Percentiles rank a stretch among this genome's conserved stretches.
Conservation (phyloP, 2,888 invertebrate species). For the Furcula furcula region DNA sequence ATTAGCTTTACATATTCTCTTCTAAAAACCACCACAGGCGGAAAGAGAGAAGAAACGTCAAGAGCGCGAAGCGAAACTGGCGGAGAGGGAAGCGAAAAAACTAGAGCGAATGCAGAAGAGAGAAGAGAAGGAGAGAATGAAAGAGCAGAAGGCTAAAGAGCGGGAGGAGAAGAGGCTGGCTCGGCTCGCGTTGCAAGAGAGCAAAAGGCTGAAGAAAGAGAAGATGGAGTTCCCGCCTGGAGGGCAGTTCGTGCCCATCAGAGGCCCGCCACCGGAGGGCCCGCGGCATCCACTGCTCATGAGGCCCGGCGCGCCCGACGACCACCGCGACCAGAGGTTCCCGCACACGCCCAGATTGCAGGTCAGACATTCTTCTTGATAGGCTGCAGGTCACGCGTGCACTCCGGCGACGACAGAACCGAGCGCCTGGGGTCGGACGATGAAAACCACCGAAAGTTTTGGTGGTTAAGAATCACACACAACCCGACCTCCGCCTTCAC, state of each 20-base stretch:
- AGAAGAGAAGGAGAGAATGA: slow-evolving; percentile 72
- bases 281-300: slow-evolving; percentile 13
- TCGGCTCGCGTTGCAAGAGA: slow-evolving; percentile 66
- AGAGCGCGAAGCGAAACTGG: slow-evolving; percentile 75
- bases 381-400: no score
- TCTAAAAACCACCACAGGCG: slow-evolving; percentile 42
- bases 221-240: slow-evolving; percentile 41
- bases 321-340: slow-evolving; percentile 48
- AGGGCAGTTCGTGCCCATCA: slow-evolving; percentile 35
- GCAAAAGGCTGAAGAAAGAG: slow-evolving; percentile 64
- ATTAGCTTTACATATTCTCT: no score
- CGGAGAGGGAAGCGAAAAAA: slow-evolving; percentile 73
- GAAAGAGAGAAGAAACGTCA: slow-evolving; percentile 80
- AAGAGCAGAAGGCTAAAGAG: slow-evolving; percentile 73
- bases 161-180: slow-evolving; percentile 71
- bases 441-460: no score
- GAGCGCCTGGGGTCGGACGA: no score
- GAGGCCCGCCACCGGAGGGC: slow-evolving; percentile 15
- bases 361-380: slow-evolving; percentile 25
- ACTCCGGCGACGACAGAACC: no score
- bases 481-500: no score
- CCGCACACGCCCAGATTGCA: slow-evolving; percentile 53
- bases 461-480: no score
- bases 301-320: slow-evolving; percentile 12
- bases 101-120: slow-evolving; percentile 73